Conservation (phyloP, 2,113 vertebrate genomes). For the Mus spicilegus region DNA sequence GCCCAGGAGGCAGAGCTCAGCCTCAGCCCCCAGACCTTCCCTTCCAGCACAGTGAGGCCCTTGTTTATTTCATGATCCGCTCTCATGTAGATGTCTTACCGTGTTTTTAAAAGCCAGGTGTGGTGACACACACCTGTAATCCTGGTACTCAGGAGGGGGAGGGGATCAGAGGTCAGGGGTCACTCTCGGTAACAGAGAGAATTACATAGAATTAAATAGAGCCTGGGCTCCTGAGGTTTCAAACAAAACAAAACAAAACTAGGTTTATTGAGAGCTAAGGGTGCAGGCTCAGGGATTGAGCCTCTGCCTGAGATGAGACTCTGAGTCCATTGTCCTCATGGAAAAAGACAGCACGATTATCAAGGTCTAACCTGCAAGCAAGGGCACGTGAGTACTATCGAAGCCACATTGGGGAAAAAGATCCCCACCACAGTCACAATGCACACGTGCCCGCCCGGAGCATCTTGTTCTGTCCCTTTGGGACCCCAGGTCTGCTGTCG, state of each 20-base stretch:
- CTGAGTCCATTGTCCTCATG: too few species aligned
- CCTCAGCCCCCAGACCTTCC: neutral
- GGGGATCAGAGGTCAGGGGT: neutral
- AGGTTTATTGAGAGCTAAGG: neutral
- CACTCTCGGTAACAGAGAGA: neutral
- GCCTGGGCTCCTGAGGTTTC: neutral
- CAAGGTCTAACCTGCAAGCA: too few species aligned
- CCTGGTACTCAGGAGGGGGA: neutral
- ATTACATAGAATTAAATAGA: neutral
- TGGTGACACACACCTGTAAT: neutral
- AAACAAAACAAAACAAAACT: neutral
- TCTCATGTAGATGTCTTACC: neutral
- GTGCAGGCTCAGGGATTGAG: neutral
- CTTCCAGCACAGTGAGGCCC: neutral
- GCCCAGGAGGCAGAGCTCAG: neutral
- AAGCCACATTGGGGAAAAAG: too few species aligned
- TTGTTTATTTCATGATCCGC: neutral
- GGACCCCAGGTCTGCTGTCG: neutral
- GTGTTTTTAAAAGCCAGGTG: neutral
- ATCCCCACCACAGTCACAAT: neutral
- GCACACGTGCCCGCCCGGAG: neutral
- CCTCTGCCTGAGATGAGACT: neutral
- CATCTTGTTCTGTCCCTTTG: rapidly evolving
- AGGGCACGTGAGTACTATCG: neutral
- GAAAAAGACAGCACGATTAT: neutral